These are phyloP conservation scores for Chromoteleia sp. DNA, from an alignment of 2,888 invertebrate genomes.

Conservation along the genomic window DNA sequence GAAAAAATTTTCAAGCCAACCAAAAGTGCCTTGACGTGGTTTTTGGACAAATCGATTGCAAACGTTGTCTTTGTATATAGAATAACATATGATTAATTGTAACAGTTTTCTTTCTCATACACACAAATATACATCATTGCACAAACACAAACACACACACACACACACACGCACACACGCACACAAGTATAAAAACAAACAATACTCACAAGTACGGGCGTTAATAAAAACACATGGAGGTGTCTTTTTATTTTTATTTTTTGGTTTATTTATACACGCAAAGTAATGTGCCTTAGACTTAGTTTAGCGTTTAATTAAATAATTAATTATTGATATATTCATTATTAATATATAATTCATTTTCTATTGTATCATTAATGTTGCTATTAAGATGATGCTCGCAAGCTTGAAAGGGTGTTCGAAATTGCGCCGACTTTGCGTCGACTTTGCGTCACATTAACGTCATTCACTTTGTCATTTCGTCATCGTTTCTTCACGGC, in stretches of 20 bases:
- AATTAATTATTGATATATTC: constrained; percentile 35
- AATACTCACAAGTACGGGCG: too few relatives aligned
- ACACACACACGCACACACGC: background rate
- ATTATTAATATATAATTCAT: constrained; percentile 31
- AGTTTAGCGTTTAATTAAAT: constrained; percentile 31
- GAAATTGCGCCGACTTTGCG: constrained; percentile 26
- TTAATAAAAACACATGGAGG: too few relatives aligned
- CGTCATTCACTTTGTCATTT: constrained; percentile 53
- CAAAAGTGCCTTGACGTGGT: constrained; percentile 67
- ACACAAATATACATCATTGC: background rate
- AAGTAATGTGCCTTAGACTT: constrained; percentile 47
- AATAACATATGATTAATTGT: constrained; percentile 20
- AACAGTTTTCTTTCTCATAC: constrained; percentile 14
- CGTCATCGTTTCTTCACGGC: constrained; percentile 55
- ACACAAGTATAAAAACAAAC: background rate
- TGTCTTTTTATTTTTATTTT: constrained; percentile 1
- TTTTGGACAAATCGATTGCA: constrained; percentile 57
- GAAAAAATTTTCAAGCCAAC: constrained; percentile 45
- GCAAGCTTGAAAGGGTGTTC: constrained; percentile 45
- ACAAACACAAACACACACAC: too few relatives aligned
- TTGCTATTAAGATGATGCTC: constrained; percentile 47
- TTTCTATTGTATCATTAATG: constrained; percentile 36
- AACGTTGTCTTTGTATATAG: constrained; percentile 53
- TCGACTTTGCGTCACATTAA: constrained; percentile 32
- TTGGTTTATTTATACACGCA: constrained; percentile 35